phyloP scores from a whole-genome alignment of 2,797 vertebrate genomes.

The Hybognathus amarus region DNA sequence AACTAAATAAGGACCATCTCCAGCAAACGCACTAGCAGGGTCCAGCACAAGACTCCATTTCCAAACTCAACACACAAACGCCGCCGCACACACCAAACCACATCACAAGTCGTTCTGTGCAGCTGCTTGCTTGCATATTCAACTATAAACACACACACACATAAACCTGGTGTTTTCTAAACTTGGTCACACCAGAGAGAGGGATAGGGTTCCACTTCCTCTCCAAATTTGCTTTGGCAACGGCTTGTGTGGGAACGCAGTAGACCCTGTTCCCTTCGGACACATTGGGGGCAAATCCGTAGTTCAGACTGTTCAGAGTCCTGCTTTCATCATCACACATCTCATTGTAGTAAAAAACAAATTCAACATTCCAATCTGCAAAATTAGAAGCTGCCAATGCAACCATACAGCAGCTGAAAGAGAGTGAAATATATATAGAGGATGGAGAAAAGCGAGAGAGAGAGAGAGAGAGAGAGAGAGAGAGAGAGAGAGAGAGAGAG shows the following conservation, averaged over 20 bases:
- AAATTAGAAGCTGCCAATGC: constrained; percentile 9
- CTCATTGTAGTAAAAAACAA: neutral
- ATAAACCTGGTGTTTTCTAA: constrained; percentile 37
- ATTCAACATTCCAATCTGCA: constrained; percentile 2
- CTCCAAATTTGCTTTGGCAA: constrained; percentile 81
- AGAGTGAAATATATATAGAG: constrained; percentile 56
- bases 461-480: constrained; percentile 13
- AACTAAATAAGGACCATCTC: constrained; percentile 36
- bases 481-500: constrained; percentile 30
- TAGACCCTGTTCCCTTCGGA: constrained; percentile 61
- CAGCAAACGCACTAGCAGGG: neutral
- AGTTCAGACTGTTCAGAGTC: constrained; percentile 29
- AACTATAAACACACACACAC: constrained; percentile 51
- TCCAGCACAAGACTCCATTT: constrained; percentile 13
- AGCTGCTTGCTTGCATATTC: constrained; percentile 43
- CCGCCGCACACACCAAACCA: constrained; percentile 2
- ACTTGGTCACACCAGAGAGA: constrained; percentile 62
- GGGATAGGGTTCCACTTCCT: constrained; percentile 77
- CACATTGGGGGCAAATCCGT: constrained; percentile 54
- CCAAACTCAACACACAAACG: constrained; percentile 36
- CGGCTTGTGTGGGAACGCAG: constrained; percentile 79
- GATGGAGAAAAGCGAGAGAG: constrained; percentile 23
- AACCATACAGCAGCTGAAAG: constrained; percentile 2
- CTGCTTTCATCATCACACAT: constrained; percentile 29
- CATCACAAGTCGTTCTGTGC: constrained; percentile 33